These are phyloP conservation scores for Agrotis segetum DNA, from an alignment of 2,888 invertebrate species.

Conservation along the genomic window DNA sequence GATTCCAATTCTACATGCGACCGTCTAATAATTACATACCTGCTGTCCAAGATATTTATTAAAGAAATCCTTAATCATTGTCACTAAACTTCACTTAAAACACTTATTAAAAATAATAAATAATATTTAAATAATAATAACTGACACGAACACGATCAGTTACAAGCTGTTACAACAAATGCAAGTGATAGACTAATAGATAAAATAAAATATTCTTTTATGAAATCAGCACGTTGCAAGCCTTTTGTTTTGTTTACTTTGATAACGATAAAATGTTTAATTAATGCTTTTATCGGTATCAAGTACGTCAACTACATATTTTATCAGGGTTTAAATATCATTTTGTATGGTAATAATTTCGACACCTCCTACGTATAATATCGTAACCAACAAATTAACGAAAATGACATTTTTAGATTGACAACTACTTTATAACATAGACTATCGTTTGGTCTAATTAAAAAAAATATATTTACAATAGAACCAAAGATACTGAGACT, in stretches of 20 bases:
- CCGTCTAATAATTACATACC: conserved; percentile 29
- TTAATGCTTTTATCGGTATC: conserved; percentile 27
- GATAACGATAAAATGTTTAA: conserved; percentile 35
- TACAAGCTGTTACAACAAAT: conserved; percentile 40
- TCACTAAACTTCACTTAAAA: conserved; percentile 21
- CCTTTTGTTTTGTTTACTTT: conserved; percentile 48
- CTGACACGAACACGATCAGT: conserved; percentile 13
- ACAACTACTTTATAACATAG: too few relatives aligned
- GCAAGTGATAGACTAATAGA: conserved; percentile 38
- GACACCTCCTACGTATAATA: too few relatives aligned
- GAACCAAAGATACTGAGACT: too few relatives aligned
- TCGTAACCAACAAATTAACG: too few relatives aligned
- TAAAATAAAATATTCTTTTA: conserved; percentile 46
- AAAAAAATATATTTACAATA: too few relatives aligned
- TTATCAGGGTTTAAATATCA: conserved; percentile 3
- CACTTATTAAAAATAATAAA: conserved; percentile 18
- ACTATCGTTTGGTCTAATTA: too few relatives aligned
- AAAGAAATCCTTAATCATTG: conserved; percentile 58
- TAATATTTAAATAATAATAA: background rate
- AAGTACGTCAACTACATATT: conserved; percentile 32
- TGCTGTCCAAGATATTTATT: conserved; percentile 49
- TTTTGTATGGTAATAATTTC: conserved; percentile 5
- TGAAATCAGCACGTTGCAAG: conserved; percentile 40
- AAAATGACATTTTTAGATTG: too few relatives aligned
- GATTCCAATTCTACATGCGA: background rate